Evolutionary conservation across 2,113 vertebrate genomes (phyloP).

Genomic region (Vulpes vulpes): DNA sequence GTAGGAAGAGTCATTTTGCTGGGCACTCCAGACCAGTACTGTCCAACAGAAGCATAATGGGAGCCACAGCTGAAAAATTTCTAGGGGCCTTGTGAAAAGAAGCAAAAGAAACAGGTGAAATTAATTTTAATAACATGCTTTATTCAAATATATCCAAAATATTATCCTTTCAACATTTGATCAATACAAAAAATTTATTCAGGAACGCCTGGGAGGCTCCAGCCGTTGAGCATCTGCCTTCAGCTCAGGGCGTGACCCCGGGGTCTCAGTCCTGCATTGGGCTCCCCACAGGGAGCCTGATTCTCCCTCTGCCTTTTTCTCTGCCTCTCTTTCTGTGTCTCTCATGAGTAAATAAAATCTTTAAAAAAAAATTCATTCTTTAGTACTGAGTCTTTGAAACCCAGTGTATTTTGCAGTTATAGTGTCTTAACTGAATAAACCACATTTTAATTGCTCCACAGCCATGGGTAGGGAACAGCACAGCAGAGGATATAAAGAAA

Average conservation of each 20-base stretch:
- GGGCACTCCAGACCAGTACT: background rate
- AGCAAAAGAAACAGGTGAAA: background rate
- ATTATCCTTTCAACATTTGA: conserved; percentile 2
- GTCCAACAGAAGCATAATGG: background rate
- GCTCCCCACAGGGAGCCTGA: too few species aligned
- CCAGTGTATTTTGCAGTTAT: background rate
- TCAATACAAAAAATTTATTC: background rate
- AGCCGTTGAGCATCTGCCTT: too few species aligned
- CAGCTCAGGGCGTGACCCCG: too few species aligned
- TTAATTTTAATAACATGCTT: background rate
- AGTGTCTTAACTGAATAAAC: background rate
- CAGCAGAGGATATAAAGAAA: background rate
- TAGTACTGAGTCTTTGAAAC: background rate
- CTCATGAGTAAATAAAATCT: too few species aligned
- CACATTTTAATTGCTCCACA: background rate
- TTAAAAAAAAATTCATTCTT: background rate
- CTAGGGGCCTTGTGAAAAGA: background rate
- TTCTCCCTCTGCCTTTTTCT: too few species aligned
- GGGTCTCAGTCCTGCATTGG: too few species aligned
- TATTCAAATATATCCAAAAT: background rate
- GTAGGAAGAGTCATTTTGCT: background rate
- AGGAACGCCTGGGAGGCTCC: too few species aligned
- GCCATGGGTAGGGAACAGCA: background rate
- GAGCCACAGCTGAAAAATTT: background rate
- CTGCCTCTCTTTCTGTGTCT: too few species aligned